Conservation (phyloP, 1,140 invertebrate genomes). For the Holcopasites calliopsidis region DNA sequence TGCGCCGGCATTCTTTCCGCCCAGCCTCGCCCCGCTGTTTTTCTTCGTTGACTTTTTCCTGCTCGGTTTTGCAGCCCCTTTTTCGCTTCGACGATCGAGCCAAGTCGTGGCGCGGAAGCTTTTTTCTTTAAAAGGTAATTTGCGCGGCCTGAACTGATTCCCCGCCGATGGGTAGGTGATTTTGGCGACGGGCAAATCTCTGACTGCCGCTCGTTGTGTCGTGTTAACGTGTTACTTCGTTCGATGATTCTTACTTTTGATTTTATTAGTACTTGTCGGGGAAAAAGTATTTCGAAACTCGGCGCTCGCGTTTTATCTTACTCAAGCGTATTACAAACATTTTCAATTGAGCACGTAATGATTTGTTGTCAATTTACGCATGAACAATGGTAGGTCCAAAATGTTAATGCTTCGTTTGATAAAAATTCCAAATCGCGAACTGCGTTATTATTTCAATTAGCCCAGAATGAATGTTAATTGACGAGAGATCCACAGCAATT, state of each 20-base stretch:
- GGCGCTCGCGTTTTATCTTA: no score
- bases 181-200: no score
- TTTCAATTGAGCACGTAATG: no score
- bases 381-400: no score
- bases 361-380: no score
- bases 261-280: no score
- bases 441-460: background rate
- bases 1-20: background rate
- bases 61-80: background rate
- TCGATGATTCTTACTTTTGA: no score
- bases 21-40: background rate
- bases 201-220: no score
- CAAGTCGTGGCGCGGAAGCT: background rate
- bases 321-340: no score
- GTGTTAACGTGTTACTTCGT: no score
- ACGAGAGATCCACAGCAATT: background rate
- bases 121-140: constrained; percentile 6
- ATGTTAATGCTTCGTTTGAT: background rate
- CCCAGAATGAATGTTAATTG: background rate
- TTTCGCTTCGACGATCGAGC: background rate
- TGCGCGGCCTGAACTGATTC: background rate
- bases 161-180: no score
- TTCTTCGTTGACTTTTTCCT: background rate
- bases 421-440: background rate
- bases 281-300: no score